Conservation (phyloP, 2,888 invertebrate genomes). For the Drosophila hamatofila region DNA sequence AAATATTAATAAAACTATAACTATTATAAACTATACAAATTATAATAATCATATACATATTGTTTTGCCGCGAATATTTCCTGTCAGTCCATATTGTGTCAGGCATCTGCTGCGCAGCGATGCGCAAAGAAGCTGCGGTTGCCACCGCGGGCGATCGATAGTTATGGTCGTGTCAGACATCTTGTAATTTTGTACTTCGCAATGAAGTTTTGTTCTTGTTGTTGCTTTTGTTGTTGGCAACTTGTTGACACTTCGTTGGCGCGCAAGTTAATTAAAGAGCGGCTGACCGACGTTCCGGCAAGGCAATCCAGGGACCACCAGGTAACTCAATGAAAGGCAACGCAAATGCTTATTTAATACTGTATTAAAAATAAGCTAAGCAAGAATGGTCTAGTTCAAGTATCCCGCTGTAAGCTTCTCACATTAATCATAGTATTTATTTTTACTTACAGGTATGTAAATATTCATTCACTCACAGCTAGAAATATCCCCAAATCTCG, state of each 20-base stretch:
- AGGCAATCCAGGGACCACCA: conserved; percentile 48
- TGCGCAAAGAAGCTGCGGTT: conserved; percentile 2
- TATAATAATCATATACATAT: not conserved
- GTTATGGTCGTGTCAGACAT: conserved; percentile 78
- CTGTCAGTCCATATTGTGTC: conserved; percentile 23
- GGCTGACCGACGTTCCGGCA: conserved; percentile 19
- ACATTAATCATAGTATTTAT: not conserved
- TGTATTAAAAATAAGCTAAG: conserved; percentile 1
- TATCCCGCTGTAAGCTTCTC: not conserved
- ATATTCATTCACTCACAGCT: no score
- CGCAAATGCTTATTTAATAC: conserved; percentile 28
- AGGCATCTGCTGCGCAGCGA: conserved; percentile 2
- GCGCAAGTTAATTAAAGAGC: conserved; percentile 84
- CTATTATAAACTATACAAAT: no score
- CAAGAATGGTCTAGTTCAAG: not conserved
- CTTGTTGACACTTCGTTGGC: conserved; percentile 84
- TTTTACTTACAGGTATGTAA: conserved; percentile 18
- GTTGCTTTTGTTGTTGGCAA: conserved; percentile 67
- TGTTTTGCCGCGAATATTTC: not conserved
- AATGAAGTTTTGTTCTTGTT: conserved; percentile 32
- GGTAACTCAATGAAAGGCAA: conserved; percentile 22
- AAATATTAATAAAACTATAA: no score
- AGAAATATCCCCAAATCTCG: not conserved
- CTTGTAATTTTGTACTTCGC: conserved; percentile 73
- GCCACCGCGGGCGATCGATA: conserved; percentile 69